Conservation (phyloP, 2,113 vertebrate genomes). For the Pao palembangensis region DNA sequence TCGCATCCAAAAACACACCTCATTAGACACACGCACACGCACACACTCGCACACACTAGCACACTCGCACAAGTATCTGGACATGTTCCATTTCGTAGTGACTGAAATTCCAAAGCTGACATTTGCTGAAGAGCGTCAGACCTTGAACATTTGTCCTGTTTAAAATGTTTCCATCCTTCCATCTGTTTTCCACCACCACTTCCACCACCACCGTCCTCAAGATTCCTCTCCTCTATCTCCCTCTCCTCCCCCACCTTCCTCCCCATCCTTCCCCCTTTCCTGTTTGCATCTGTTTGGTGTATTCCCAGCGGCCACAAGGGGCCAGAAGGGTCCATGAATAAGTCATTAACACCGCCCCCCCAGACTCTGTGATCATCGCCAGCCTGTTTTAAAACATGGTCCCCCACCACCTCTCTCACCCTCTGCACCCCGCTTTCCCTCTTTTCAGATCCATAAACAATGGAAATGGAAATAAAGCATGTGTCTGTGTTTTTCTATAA, state of each 20-base stretch:
- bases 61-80: too few species aligned
- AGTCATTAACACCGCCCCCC: slow-evolving; percentile 68
- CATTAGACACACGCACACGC: too few species aligned
- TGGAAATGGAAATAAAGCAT: slow-evolving; percentile 65
- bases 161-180: not conserved
- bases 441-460: slow-evolving; percentile 66
- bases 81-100: too few species aligned
- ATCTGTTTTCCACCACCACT: slow-evolving; percentile 11
- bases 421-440: slow-evolving; percentile 49
- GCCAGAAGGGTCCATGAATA: slow-evolving; percentile 76
- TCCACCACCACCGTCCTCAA: slow-evolving; percentile 5
- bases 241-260: slow-evolving; percentile 30
- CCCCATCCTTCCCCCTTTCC: slow-evolving; percentile 34
- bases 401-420: slow-evolving; percentile 61
- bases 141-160: too few species aligned
- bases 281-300: slow-evolving; percentile 67
- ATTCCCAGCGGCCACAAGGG: slow-evolving; percentile 56
- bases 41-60: too few species aligned
- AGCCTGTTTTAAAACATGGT: slow-evolving; percentile 70
- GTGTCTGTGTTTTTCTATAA: slow-evolving; percentile 13
- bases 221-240: slow-evolving; percentile 17
- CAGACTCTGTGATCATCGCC: slow-evolving; percentile 69
- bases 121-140: too few species aligned
- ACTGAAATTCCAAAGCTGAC: too few species aligned
- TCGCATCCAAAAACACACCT: too few species aligned